phyloP scores from a whole-genome alignment of 1,140 invertebrate species.

The Uloborus diversus region DNA sequence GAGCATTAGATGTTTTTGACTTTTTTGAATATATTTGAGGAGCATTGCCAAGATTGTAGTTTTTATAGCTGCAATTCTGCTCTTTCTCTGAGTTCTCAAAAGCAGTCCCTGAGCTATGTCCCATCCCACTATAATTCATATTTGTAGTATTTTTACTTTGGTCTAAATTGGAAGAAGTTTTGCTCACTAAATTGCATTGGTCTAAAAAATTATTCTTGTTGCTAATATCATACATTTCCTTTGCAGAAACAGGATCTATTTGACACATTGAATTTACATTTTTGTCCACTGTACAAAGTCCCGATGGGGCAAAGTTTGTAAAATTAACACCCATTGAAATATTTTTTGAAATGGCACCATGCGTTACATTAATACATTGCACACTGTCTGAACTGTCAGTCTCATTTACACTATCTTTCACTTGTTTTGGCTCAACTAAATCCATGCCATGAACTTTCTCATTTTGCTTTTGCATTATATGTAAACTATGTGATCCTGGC shows the following conservation, averaged over 20 bases:
- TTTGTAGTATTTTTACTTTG: constrained; percentile 13
- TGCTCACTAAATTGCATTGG: constrained; percentile 47
- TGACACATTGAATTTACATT: constrained; percentile 2
- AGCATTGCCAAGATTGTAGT: background rate
- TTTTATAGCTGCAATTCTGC: background rate
- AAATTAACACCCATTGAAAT: constrained; percentile 35
- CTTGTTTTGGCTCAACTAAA: background rate
- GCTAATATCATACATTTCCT: constrained; percentile 9
- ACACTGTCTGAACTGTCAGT: constrained; percentile 52
- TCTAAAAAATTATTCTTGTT: constrained; percentile 49
- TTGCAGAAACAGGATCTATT: background rate
- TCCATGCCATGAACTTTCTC: background rate
- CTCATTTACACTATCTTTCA: constrained; percentile 30
- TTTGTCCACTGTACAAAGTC: constrained; percentile 3
- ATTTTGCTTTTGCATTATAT: constrained; percentile 29
- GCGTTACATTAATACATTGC: constrained; percentile 44
- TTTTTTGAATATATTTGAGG: background rate
- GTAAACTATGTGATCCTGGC: constrained; percentile 8
- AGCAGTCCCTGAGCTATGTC: background rate
- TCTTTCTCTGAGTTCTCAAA: constrained; percentile 2
- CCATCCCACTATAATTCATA: constrained; percentile 3
- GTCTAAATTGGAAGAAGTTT: constrained; percentile 33
- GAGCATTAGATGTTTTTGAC: background rate
- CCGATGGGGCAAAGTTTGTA: constrained; percentile 12
- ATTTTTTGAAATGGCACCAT: constrained; percentile 15